Evolutionary conservation across 2,888 invertebrate species (phyloP), one percentile per base, ranked within the genome.

Genomic region (Drosophila gaucha): DNA sequence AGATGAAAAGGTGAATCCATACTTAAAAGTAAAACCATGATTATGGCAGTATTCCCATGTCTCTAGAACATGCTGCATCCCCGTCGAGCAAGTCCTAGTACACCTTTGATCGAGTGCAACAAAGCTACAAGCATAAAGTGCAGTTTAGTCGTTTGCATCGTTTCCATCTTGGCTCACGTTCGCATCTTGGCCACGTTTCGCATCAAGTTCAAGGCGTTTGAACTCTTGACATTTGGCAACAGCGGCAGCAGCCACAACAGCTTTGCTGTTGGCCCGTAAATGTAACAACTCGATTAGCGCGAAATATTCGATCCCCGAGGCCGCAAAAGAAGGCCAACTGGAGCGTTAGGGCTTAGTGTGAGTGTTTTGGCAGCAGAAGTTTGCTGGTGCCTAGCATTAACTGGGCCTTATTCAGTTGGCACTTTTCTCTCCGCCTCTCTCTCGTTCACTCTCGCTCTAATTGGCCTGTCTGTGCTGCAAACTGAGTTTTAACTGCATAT

Each of bases 241-340:
- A 65, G 77, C 79, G 46, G 63, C 67, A 46, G 67, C 67, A 35
- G 49, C 54, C 52, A 57, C 67, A 56, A 44, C 47, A 55, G 70
- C 63, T 51, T 51, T 24, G 38, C 51, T 74, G 60, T 55, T 67
- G 63, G 63, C 78, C 70, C 70, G 74, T 79, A 86, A 84, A 84
- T 88, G 84, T 84, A 88, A 84, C 84, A 84, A 84, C 88, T 84
- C 88, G 84, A 84, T 84, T 84, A 84, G 86, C 86, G 84, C 84
- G 73, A 88, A 84, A 74, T 77, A 83, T 83, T 82, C 52, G 41
- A 58, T 59, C 67, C 67, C 43, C 36, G 43, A 57, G 80, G 55
- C 60, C 52, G n/a, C n/a, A 20, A 24, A 18, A 22, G 30, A 62
- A 64, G 65, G 67, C 69, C 57, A 86, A 83, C 80, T 83, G 65